Evolutionary conservation across 2,888 invertebrate species (phyloP).

Genomic region (Julus scandinavius): DNA sequence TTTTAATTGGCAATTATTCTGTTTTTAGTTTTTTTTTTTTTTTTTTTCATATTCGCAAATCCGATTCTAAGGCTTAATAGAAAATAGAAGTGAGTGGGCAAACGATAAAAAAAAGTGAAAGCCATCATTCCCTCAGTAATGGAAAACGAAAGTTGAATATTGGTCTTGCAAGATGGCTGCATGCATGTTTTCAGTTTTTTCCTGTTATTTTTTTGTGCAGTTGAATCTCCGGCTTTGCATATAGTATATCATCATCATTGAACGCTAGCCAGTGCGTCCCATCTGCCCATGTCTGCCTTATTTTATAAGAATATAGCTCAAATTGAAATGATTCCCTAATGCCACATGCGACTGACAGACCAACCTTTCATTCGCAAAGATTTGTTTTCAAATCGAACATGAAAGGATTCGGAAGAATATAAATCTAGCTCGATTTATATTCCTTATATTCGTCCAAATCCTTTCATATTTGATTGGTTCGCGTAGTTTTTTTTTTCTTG

Average conservation of each 20-base stretch:
- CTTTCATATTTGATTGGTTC: conserved; percentile 3
- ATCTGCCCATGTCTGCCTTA: neutral
- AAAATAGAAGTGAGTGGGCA: neutral
- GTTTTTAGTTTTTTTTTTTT: too few species aligned
- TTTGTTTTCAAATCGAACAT: conserved; percentile 26
- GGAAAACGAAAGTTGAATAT: conserved; percentile 18
- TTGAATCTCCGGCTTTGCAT: neutral
- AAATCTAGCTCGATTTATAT: conserved; percentile 2
- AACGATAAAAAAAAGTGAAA: neutral
- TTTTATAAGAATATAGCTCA: neutral
- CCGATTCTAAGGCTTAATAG: neutral
- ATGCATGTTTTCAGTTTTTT: too few species aligned
- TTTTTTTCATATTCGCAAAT: neutral
- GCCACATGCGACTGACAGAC: too few species aligned
- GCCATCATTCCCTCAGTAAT: neutral
- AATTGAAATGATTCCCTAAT: conserved; percentile 33
- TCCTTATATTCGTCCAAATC: conserved; percentile 11
- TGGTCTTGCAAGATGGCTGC: neutral
- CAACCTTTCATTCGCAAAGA: neutral
- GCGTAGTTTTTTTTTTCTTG: neutral
- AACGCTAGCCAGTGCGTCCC: neutral
- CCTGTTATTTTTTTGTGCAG: too few species aligned
- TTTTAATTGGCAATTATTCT: conserved; percentile 33
- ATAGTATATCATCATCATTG: neutral
- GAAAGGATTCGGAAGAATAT: conserved; percentile 4